Percentiles rank a stretch among this genome's conserved stretches.
Evolutionary conservation across 2,113 vertebrate genomes (phyloP).

Genomic region (Lycaon pictus): DNA sequence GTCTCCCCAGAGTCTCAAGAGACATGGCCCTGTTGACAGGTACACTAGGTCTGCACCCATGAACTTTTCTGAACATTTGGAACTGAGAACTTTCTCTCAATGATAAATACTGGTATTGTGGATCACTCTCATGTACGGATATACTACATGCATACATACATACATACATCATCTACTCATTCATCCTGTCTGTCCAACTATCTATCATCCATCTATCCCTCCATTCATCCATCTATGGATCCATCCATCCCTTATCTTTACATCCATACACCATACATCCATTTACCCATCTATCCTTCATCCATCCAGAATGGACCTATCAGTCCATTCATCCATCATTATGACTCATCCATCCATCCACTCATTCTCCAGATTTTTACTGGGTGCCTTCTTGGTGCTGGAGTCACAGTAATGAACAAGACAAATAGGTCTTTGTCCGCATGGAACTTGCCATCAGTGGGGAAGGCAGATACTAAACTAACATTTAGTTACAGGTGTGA

Average conservation of each 20-base stretch:
- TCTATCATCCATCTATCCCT: not conserved
- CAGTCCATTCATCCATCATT: not conserved
- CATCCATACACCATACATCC: not conserved
- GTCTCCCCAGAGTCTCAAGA: not conserved
- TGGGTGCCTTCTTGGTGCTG: not conserved
- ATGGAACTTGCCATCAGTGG: not conserved
- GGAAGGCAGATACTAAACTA: not conserved
- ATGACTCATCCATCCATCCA: not conserved
- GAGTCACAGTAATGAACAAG: not conserved
- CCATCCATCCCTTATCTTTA: not conserved
- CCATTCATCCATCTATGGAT: not conserved
- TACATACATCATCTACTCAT: not conserved
- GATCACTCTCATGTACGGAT: not conserved
- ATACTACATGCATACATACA: not conserved
- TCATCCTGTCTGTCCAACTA: not conserved
- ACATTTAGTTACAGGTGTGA: not conserved
- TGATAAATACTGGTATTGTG: not conserved
- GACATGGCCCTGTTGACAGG: not conserved
- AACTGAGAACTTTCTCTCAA: conserved; percentile 6
- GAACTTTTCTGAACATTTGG: not conserved
- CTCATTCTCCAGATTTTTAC: not conserved
- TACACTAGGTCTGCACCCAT: not conserved
- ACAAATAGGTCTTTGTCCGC: not conserved
- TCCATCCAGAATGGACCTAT: not conserved
- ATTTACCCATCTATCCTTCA: not conserved